Base-by-base conservation (phyloP, 92 coral and sea anemone genomes). In the Scolanthus callimorphus region DNA sequence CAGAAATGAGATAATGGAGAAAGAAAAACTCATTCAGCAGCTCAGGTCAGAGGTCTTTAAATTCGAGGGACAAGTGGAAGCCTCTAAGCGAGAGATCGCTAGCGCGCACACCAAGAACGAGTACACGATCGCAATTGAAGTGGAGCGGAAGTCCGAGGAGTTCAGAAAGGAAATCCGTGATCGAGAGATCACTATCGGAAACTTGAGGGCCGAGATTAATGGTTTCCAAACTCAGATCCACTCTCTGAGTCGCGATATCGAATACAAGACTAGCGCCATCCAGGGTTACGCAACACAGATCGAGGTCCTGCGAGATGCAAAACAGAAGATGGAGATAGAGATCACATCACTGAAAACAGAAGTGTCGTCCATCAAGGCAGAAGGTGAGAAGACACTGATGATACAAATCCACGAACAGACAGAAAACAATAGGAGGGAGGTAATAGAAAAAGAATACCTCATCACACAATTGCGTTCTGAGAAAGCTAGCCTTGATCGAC, bases 391-490 rank as follows among this genome's bases (percentile, higher is more conserved):
- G 52, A 19, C 22, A 4, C 11, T 46, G 4, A 46, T 46, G 52
- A 9, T 46, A 19, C 11, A 46, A 21, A 4, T 46, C 12, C 23
- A 46, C 4, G 52, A 20, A 46, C 11, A 19, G 4, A 9, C 52
- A 46, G 52, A 46, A 9, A 46, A 19, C 52, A 9, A 46, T 20
- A 46, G 52, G 17, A 46, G 17, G 22, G 52, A 46, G 23, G 4
- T 46, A 19, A 46, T 46, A 21, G 52, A 46, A 21, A 46, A 46
- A 21, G 52, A 46, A 19, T 46, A 46, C 22, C 52, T 46, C 52
- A 46, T 46, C 52, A 9, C 52, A 9, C 52, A 46, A 19, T 46
- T 46, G 12, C 52, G 52, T 19, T 9, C 11, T 4, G 52, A 46
- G 23, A 46, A 20, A 19, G 52, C 52, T 4, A 46, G 52, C 52